phyloP scores from a whole-genome alignment of 2,113 vertebrate species.

The Tyto alba region DNA sequence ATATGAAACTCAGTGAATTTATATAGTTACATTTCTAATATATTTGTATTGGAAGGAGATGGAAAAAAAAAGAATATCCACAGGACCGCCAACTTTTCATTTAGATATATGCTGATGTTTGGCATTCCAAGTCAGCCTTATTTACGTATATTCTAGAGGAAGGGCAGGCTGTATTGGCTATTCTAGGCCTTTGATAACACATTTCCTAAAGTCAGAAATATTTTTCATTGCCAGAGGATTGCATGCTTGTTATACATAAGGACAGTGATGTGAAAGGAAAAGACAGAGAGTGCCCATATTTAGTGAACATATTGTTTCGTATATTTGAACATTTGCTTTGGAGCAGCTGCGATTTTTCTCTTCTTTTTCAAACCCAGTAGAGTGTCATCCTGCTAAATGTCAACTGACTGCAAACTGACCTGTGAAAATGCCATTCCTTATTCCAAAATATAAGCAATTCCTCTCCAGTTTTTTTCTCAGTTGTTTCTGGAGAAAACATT shows the following conservation, averaged over 20 bases:
- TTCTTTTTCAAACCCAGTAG: background rate
- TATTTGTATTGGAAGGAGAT: background rate
- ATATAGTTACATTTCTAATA: background rate
- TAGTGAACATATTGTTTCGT: background rate
- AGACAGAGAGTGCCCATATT: background rate
- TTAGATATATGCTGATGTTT: background rate
- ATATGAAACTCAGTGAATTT: background rate
- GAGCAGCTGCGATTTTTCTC: background rate
- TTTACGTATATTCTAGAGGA: background rate
- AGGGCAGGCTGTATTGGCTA: background rate
- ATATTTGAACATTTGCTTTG: background rate
- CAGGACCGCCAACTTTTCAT: background rate
- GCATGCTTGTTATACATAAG: background rate
- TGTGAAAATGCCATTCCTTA: background rate
- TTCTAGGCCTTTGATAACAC: background rate
- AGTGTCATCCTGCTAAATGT: background rate
- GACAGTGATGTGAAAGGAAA: background rate
- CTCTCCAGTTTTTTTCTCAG: background rate
- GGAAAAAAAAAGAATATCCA: background rate
- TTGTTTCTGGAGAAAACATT: background rate
- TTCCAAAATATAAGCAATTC: background rate
- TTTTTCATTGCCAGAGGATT: background rate
- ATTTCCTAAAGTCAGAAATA: background rate
- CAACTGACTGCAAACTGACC: background rate
- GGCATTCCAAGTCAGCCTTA: background rate